These are phyloP conservation scores for Rambutsinella grinnellia DNA, from an alignment of 2,888 invertebrate species.

Conservation along the genomic window DNA sequence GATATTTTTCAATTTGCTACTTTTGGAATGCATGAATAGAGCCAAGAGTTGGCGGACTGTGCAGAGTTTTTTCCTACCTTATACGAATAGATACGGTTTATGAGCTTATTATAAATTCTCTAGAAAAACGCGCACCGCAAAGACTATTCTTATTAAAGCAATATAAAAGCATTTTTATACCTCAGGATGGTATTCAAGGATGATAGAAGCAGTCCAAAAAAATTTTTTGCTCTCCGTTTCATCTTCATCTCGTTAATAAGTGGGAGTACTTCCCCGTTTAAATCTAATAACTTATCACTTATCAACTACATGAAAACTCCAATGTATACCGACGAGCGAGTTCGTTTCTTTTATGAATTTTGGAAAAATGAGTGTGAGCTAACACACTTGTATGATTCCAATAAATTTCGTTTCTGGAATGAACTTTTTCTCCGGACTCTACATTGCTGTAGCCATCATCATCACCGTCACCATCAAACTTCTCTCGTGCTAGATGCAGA, in stretches of 20 bases:
- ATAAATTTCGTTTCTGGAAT: slow-evolving; percentile 9
- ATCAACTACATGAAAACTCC: neutral
- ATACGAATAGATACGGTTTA: no score
- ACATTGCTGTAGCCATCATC: slow-evolving; percentile 24
- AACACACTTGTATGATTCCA: slow-evolving; percentile 26
- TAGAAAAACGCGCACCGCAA: neutral
- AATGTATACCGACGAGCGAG: neutral
- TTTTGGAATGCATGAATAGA: no score
- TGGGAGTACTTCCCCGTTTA: neutral
- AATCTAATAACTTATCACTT: slow-evolving; percentile 6
- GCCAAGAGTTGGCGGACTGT: no score
- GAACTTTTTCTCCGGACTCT: no score
- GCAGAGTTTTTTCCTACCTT: no score
- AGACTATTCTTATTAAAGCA: neutral
- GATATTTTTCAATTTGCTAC: no score
- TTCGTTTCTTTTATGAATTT: slow-evolving; percentile 1
- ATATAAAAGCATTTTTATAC: slow-evolving; percentile 10
- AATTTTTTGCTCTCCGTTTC: neutral
- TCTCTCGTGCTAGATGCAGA: no score
- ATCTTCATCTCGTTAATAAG: slow-evolving; percentile 11
- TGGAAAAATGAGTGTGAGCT: neutral
- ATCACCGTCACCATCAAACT: slow-evolving; percentile 25
- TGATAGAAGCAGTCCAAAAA: neutral
- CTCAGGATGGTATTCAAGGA: neutral
- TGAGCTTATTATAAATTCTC: slow-evolving; percentile 6